A percentile compares a stretch with the other conserved stretches of the same genome.
Evolutionary conservation across 2,797 vertebrate species (phyloP).

Genomic region (Arrhamphus sclerolepis): DNA sequence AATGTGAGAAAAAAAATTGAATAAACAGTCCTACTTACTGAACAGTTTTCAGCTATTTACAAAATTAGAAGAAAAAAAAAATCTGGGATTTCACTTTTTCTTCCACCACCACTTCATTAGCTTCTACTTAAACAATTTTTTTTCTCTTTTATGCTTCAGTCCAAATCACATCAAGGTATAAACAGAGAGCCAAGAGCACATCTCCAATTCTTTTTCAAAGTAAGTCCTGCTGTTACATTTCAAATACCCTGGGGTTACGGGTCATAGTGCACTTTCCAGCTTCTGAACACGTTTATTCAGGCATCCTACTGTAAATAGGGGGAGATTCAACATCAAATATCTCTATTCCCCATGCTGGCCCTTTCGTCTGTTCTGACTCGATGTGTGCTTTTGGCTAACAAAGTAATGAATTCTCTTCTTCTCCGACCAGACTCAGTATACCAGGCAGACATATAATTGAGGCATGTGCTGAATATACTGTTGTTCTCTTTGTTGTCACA

Average conservation of each 20-base stretch:
- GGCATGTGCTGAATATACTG: conserved; percentile 37
- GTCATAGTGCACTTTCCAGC: conserved; percentile 79
- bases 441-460: conserved; percentile 76
- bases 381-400: conserved; percentile 78
- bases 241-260: conserved; percentile 79
- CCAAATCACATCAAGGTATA: conserved; percentile 82
- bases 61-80: no score
- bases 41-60: conserved; percentile 56
- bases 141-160: conserved; percentile 66
- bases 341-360: conserved; percentile 77
- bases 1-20: no score
- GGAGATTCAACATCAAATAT: conserved; percentile 82
- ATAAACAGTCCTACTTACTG: no score
- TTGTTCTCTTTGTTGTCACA: conserved; percentile 53
- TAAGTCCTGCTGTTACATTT: conserved; percentile 80
- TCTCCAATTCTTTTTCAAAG: conserved; percentile 81
- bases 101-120: no score
- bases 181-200: conserved; percentile 78
- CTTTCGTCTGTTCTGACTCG: conserved; percentile 72
- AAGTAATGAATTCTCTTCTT: conserved; percentile 72
- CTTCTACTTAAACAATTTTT: no score
- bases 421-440: conserved; percentile 64
- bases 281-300: conserved; percentile 80
- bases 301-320: conserved; percentile 79
- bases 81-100: not conserved